phyloP scores from a whole-genome alignment of 2,113 vertebrate genomes.

The Noctilio leporinus region DNA sequence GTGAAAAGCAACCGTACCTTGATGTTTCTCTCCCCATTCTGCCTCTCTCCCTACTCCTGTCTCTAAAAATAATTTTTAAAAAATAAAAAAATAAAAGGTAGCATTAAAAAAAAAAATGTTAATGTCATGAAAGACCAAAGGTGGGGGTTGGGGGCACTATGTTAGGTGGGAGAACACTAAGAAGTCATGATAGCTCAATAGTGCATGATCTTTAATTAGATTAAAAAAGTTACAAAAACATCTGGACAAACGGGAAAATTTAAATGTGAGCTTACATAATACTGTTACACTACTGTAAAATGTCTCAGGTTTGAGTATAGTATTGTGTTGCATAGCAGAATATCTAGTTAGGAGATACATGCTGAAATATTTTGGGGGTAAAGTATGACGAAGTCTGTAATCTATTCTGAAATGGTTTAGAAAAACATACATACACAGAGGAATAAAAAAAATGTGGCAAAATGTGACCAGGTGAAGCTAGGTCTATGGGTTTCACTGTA shows the following conservation, averaged over 20 bases:
- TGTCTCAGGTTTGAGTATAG: not conserved
- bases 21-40: no score
- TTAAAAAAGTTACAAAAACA: not conserved
- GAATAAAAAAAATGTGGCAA: not conserved
- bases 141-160: not conserved
- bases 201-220: not conserved
- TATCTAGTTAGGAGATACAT: not conserved
- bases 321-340: not conserved
- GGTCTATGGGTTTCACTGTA: not conserved
- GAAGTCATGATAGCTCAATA: not conserved
- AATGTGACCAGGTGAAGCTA: constrained; percentile 25
- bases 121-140: not conserved
- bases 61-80: no score
- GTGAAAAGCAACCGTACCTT: no score
- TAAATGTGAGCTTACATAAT: not conserved
- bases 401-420: not conserved
- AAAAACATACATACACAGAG: not conserved
- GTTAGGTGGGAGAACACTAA: not conserved
- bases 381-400: not conserved
- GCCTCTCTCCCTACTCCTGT: no score
- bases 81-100: no score
- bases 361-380: not conserved
- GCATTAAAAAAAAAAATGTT: no score
- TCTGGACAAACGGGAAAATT: not conserved
- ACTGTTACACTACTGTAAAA: not conserved